Conservation (phyloP, 2,888 invertebrate species). For the Macrostomum cliftonense region DNA sequence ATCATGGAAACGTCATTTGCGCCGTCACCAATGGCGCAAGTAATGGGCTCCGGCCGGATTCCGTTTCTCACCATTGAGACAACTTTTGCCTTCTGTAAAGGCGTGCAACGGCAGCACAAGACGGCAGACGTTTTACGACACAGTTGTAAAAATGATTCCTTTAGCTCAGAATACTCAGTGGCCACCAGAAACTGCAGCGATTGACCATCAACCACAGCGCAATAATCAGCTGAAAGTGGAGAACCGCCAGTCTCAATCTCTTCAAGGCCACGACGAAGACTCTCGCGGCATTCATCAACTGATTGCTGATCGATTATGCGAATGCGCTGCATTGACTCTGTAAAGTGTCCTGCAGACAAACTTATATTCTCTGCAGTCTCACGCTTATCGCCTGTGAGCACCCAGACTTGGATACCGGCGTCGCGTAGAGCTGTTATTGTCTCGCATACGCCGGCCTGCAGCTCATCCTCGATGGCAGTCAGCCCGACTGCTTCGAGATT, state of each 20-base stretch:
- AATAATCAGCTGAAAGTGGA: neutral
- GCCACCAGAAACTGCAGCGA: constrained; percentile 49
- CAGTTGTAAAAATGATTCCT: constrained; percentile 41
- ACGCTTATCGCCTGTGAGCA: constrained; percentile 73
- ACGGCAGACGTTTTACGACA: constrained; percentile 55
- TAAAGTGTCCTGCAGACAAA: constrained; percentile 55
- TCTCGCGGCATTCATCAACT: constrained; percentile 18
- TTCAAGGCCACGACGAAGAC: constrained; percentile 1
- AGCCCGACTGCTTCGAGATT: constrained; percentile 58
- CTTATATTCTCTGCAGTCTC: constrained; percentile 69
- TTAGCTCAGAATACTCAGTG: constrained; percentile 46
- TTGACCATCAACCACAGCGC: constrained; percentile 51
- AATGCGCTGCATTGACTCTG: constrained; percentile 40
- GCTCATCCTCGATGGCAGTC: constrained; percentile 67
- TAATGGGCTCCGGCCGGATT: constrained; percentile 49
- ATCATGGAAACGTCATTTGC: constrained; percentile 97
- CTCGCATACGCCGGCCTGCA: constrained; percentile 65
- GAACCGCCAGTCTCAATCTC: neutral
- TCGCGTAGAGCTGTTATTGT: constrained; percentile 56
- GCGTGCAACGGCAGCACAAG: constrained; percentile 71
- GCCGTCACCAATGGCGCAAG: constrained; percentile 85
- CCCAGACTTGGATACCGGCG: constrained; percentile 69
- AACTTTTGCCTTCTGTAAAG: constrained; percentile 68
- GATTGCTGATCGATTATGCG: constrained; percentile 33
- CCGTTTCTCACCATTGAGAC: constrained; percentile 62